Conservation (phyloP, 2,113 vertebrate genomes). For the Suncus etruscus region DNA sequence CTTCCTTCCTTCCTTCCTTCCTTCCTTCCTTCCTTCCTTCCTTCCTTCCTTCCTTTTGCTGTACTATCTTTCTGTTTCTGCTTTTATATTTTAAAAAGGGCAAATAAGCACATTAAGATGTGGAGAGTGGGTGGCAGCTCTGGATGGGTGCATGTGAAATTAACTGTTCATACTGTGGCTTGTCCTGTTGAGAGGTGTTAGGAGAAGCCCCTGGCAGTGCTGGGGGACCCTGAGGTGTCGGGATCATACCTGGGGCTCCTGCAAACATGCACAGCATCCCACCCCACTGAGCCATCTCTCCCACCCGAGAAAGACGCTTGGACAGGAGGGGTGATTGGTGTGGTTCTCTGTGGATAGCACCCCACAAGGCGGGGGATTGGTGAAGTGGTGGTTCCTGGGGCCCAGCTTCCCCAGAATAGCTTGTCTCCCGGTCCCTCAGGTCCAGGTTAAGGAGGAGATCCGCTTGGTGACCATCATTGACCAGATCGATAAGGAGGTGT, state of each 20-base stretch:
- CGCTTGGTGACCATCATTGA: conserved; percentile 91
- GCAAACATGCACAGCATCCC: too few relatives aligned
- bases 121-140: not conserved
- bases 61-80: too few relatives aligned
- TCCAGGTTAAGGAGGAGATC: conserved; percentile 91
- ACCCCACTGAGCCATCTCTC: too few relatives aligned
- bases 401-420: not conserved
- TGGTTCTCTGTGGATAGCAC: not conserved
- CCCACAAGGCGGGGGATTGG: not conserved
- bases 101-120: not conserved
- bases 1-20: too few relatives aligned
- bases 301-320: not conserved
- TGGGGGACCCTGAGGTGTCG: too few relatives aligned
- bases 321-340: not conserved
- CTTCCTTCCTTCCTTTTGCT: too few relatives aligned
- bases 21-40: too few relatives aligned
- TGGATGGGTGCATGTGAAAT: not conserved
- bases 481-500: conserved; percentile 91
- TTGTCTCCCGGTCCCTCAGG: conserved; percentile 77
- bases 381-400: not conserved
- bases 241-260: too few relatives aligned
- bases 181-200: too few relatives aligned
- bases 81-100: not conserved
- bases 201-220: too few relatives aligned
- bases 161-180: not conserved